Evolutionary conservation across 1,140 invertebrate genomes (phyloP), one percentile per base, ranked within the genome.

Genomic region (Drosophila oshimai): DNA sequence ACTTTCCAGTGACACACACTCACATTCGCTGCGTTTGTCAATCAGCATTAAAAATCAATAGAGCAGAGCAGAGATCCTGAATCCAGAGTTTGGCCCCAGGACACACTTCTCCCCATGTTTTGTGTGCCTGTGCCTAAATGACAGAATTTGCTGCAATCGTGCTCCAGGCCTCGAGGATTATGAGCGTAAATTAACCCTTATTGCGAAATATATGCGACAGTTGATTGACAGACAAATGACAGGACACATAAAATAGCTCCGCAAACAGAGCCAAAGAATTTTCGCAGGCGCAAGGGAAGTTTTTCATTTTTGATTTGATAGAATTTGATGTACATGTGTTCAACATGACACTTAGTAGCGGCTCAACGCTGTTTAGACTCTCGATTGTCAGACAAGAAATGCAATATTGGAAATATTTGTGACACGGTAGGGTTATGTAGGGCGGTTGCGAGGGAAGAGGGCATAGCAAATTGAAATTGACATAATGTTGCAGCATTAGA

Each of bases 121-220:
- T 15, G 24, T 20, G 26, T 46, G 31, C 20, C 39, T 13, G 20
- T 39, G 17, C 18, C 33, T 61, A 54, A 74, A 75, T 67, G 79
- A 83, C 79, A 83, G 74, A 62, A 83, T 86, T 60, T 29, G 18
- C 58, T 87, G 80, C 61, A 86, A 86, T 64, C 57, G 24, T 47
- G 24, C 61, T 49, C n/a, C 34, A 39, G 57, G 68, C 73, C 20
- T 10, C 37, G 64, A 74, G 81, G 81, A 87, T 86, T 87, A 86
- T 86, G 81, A 86, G 81, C 76, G 81, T 86, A 86, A 86, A 86
- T 86, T 86, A 86, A 86, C 81, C 81, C 81, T 86, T 86, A 86
- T 87, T 87, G 81, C 81, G 74, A 76, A 86, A 81, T 87, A 87
- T 77, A 87, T 77, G 81, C 81, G 81, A 86, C 81, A 86, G 81